phyloP scores from a whole-genome alignment of 2,888 invertebrate genomes.

The Tricholauxania praeusta region DNA sequence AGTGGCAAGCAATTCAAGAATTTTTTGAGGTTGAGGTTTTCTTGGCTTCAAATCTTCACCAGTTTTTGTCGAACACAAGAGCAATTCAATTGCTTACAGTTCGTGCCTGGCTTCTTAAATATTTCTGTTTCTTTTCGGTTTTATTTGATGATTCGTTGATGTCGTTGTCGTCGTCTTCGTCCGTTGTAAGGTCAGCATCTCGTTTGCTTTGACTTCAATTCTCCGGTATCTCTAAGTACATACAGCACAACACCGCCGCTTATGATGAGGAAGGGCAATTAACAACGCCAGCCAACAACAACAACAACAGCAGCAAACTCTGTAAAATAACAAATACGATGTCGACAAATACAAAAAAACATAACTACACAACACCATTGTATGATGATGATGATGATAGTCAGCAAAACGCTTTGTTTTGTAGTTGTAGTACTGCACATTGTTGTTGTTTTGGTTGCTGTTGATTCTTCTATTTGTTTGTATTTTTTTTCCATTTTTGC shows the following conservation, averaged over 20 bases:
- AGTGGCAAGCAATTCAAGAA: not conserved
- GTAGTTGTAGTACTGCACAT: not conserved
- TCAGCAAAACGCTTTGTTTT: not conserved
- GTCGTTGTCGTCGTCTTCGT: not conserved
- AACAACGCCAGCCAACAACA: conserved; percentile 12
- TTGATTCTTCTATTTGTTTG: too few relatives aligned
- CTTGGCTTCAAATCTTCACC: not conserved
- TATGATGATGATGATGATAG: not conserved
- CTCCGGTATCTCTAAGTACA: not conserved
- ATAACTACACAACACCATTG: not conserved
- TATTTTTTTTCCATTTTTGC: not conserved
- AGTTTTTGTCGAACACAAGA: not conserved
- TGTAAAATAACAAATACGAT: not conserved
- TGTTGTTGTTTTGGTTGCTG: too few relatives aligned
- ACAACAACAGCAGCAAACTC: not conserved
- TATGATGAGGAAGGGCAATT: conserved; percentile 26
- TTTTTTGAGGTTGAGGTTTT: conserved; percentile 24
- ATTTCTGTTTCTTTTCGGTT: not conserved
- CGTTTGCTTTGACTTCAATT: conserved; percentile 43
- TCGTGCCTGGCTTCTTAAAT: not conserved
- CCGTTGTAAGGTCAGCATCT: conserved; percentile 39
- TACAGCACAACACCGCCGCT: not conserved
- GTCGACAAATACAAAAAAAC: not conserved
- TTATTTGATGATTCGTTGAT: conserved; percentile 11
- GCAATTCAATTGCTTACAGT: not conserved